These are phyloP conservation scores for Eugnorisma glareosa DNA, from an alignment of 2,888 invertebrate species.

Conservation along the genomic window DNA sequence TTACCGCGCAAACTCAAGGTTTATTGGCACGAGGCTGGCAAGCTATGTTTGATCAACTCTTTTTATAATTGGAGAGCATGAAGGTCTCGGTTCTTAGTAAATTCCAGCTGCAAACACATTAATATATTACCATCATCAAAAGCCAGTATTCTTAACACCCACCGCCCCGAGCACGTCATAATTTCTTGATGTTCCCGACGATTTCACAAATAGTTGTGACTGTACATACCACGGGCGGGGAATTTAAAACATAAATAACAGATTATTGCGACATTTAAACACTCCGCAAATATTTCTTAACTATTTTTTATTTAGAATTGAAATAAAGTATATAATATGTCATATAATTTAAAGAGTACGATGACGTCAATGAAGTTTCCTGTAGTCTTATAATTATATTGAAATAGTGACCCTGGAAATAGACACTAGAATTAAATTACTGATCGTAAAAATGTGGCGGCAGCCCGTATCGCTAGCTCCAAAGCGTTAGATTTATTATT, in stretches of 20 bases:
- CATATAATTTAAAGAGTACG: constrained; percentile 65
- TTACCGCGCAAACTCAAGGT: constrained; percentile 28
- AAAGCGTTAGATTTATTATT: constrained; percentile 34
- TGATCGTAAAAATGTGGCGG: constrained; percentile 66
- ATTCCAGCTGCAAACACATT: constrained; percentile 30
- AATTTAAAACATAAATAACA: constrained; percentile 78
- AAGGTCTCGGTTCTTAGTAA: constrained; percentile 13
- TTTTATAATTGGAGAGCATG: constrained; percentile 21
- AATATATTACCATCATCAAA: constrained; percentile 66
- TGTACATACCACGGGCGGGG: constrained; percentile 40
- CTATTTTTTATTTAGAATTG: constrained; percentile 64
- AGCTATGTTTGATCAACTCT: constrained; percentile 25
- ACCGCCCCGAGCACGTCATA: constrained; percentile 65
- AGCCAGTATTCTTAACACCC: constrained; percentile 60
- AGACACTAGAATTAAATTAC: constrained; percentile 48
- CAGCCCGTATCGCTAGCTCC: constrained; percentile 1
- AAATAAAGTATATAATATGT: constrained; percentile 72
- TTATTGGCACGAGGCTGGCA: constrained; percentile 30
- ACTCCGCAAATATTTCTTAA: constrained; percentile 69
- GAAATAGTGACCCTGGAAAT: constrained; percentile 68
- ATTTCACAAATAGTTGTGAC: constrained; percentile 70
- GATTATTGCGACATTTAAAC: constrained; percentile 77
- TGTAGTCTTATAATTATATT: constrained; percentile 69
- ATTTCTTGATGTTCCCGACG: constrained; percentile 69
- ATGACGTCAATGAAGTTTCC: constrained; percentile 74